phyloP scores from a whole-genome alignment of 1,140 invertebrate genomes.

The Telenomus remus region DNA sequence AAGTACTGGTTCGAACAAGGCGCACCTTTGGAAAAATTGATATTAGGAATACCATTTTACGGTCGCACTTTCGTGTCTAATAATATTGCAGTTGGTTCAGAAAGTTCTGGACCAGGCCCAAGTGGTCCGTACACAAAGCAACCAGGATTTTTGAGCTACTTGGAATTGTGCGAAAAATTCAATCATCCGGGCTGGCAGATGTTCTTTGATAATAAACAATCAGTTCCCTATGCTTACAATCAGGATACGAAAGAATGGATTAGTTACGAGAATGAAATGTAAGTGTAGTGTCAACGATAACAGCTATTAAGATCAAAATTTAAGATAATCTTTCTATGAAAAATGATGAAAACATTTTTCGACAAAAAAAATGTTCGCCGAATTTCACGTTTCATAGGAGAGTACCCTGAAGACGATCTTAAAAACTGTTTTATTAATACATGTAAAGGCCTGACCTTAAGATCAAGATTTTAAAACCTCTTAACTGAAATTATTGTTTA shows the following conservation, averaged over 20 bases:
- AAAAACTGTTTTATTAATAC: too few species aligned
- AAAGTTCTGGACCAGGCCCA: constrained; percentile 57
- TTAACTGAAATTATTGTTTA: too few species aligned
- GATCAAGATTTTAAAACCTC: too few species aligned
- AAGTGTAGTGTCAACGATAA: too few species aligned
- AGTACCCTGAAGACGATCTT: too few species aligned
- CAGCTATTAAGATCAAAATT: too few species aligned
- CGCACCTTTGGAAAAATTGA: constrained; percentile 77
- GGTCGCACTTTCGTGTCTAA: constrained; percentile 78
- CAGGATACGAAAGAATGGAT: constrained; percentile 84
- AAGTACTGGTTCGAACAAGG: constrained; percentile 79
- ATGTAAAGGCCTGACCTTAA: too few species aligned
- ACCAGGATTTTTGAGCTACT: constrained; percentile 86
- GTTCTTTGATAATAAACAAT: constrained; percentile 75
- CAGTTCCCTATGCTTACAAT: constrained; percentile 80
- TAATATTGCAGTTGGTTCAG: constrained; percentile 75
- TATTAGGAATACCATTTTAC: constrained; percentile 81
- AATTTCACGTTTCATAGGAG: too few species aligned
- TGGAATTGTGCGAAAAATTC: constrained; percentile 79
- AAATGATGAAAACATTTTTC: too few species aligned
- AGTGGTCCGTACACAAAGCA: constrained; percentile 74
- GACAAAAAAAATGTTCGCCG: too few species aligned
- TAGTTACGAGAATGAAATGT: constrained; percentile 81
- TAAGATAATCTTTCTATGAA: too few species aligned
- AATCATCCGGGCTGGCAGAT: constrained; percentile 70